Conservation (phyloP, 2,888 invertebrate species). For the Fragum sueziense region DNA sequence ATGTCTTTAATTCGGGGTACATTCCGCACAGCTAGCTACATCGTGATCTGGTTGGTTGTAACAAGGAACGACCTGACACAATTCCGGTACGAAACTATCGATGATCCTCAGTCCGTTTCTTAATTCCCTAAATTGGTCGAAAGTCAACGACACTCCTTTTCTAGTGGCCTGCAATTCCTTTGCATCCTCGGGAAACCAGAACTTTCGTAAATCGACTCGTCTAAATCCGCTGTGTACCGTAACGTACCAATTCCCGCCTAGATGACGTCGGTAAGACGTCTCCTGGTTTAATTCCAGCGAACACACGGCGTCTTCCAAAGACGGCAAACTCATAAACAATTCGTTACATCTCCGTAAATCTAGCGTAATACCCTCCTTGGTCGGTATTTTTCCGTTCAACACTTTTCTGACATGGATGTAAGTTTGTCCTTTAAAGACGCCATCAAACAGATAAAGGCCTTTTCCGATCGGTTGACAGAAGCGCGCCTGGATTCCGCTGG, state of each 20-base stretch:
- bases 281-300: conserved; percentile 27
- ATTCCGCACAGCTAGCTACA: conserved; percentile 10
- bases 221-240: conserved; percentile 36
- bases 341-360: conserved; percentile 39
- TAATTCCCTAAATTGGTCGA: conserved; percentile 31
- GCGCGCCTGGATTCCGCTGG: neutral
- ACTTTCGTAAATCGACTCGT: conserved; percentile 35
- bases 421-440: conserved; percentile 13
- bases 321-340: conserved; percentile 28
- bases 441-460: conserved; percentile 29
- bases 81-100: conserved; percentile 26
- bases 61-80: conserved; percentile 19
- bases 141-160: conserved; percentile 37
- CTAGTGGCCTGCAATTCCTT: conserved; percentile 33
- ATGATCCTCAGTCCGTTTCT: conserved; percentile 32
- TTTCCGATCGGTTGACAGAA: conserved; percentile 29
- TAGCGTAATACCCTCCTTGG: conserved; percentile 30
- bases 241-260: conserved; percentile 42
- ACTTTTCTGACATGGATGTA: conserved; percentile 30
- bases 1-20: conserved; percentile 5
- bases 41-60: conserved; percentile 13
- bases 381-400: conserved; percentile 11
- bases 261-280: conserved; percentile 34
- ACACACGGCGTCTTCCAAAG: conserved; percentile 25
- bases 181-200: conserved; percentile 29